Evolutionary conservation across 1,140 invertebrate species (phyloP), one percentile per base, ranked within the genome.

Genomic region (Doryteuthis pealeii): DNA sequence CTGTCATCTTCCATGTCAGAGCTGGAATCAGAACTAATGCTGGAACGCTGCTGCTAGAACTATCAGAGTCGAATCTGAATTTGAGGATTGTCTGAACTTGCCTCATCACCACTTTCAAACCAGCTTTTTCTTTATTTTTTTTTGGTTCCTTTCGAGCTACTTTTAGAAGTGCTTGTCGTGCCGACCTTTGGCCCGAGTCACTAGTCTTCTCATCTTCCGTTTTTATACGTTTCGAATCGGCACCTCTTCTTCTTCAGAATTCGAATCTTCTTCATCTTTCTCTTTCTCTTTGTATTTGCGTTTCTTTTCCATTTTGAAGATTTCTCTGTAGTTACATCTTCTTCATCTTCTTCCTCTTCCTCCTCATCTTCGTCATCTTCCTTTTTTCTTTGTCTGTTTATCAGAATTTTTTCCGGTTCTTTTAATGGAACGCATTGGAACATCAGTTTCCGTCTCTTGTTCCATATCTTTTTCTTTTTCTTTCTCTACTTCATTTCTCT

Each of bases 351-450:
- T 69, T 45, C 49, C 31, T 62, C 15, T 30, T 74, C 22, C 26
- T 30, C 43, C n/a, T 26, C 43, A n/a, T 10, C n/a, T 43, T 54
- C 49, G 28, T 30, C 22, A n/a, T 40, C 31, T 26, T 15, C 62
- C 5, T 31, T 35, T 32, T 14, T 10, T 18, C 0, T n/a, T 40
- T 68, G 68, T 10, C 28, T 49, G 65, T 40, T 22, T 22, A 74
- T 54, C 14, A 22, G 45, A 15, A 73, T 33, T 18, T 35, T 30
- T 45, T 74, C 84, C 84, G 83, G 79, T 73, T 85, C 85, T 85
- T 74, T 79, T 82, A 62, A 84, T 75, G 58, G 83, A 76, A 73
- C 76, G 77, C 26, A 70, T 33, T 66, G 78, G 62, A 74, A 83
- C 81, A 54, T 43, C 40, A 67, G 72, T 73, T 71, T 75, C 75